A percentile compares a stretch with the other conserved stretches of the same genome.
Conservation (phyloP, 2,888 invertebrate species). For the Eurytoma californica region DNA sequence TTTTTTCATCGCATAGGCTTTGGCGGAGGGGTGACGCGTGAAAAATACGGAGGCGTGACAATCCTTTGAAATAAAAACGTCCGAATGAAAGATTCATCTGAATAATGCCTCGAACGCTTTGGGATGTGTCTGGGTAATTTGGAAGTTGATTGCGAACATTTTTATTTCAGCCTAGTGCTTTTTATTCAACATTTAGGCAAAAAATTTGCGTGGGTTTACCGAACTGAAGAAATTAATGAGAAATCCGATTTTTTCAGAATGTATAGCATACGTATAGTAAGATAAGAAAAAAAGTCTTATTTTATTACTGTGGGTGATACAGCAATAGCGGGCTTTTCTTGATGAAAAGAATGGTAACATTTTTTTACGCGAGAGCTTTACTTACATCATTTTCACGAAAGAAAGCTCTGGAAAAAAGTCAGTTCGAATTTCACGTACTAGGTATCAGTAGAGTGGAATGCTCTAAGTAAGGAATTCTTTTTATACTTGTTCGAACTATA, state of each 20-base stretch:
- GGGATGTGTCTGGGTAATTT: not conserved
- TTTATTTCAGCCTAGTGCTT: too few species aligned
- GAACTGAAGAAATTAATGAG: not conserved
- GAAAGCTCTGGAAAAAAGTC: not conserved
- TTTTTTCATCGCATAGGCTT: too few species aligned
- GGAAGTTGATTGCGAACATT: not conserved
- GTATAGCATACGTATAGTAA: not conserved
- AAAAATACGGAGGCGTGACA: conserved; percentile 7
- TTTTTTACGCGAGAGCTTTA: not conserved
- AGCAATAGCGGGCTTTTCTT: not conserved
- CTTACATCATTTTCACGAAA: not conserved
- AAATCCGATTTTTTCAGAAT: not conserved
- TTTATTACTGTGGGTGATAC: not conserved
- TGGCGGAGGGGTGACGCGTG: too few species aligned
- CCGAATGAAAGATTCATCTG: conserved; percentile 9
- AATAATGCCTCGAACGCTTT: too few species aligned
- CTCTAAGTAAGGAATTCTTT: too few species aligned
- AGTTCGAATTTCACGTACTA: not conserved
- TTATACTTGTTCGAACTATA: too few species aligned
- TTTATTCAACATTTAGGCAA: too few species aligned
- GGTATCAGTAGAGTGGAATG: too few species aligned
- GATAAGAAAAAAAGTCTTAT: not conserved
- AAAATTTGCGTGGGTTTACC: not conserved
- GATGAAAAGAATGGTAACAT: not conserved
- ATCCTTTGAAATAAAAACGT: not conserved